Evolutionary conservation across 2,888 invertebrate genomes (phyloP).

Genomic region (Drosophila diplacantha): DNA sequence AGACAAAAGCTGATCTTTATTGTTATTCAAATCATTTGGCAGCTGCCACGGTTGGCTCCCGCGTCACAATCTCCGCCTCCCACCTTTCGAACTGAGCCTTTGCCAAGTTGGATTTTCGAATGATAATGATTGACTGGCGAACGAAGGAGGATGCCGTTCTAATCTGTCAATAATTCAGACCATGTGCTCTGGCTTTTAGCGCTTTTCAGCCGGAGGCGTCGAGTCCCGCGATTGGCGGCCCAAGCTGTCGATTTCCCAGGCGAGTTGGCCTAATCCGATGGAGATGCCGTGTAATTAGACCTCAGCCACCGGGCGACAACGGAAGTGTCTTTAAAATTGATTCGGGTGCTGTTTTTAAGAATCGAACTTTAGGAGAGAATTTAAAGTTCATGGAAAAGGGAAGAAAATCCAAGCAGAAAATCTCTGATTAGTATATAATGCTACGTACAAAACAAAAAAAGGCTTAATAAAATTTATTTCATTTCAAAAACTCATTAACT

Average conservation of each 20-base stretch:
- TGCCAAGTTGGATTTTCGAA: constrained; percentile 32
- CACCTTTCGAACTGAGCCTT: constrained; percentile 2
- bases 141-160: constrained; percentile 35
- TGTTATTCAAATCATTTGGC: constrained; percentile 76
- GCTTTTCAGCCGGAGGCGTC: constrained; percentile 31
- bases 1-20: constrained; percentile 66
- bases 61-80: constrained; percentile 8
- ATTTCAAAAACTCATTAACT: constrained; percentile 12
- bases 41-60: constrained; percentile 29
- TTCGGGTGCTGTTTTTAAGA: constrained; percentile 39
- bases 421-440: not conserved
- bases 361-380: constrained; percentile 14
- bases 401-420: not conserved
- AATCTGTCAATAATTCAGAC: constrained; percentile 71
- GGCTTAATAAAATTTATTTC: too few relatives aligned
- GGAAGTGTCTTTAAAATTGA: constrained; percentile 49
- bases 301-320: constrained; percentile 14
- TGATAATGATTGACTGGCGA: constrained; percentile 66
- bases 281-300: constrained; percentile 61
- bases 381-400: not conserved
- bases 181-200: constrained; percentile 59
- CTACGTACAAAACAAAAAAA: not conserved
- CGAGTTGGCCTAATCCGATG: constrained; percentile 63
- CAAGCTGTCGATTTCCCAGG: constrained; percentile 73
- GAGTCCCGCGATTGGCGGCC: constrained; percentile 20